Evolutionary conservation across 2,113 vertebrate genomes (phyloP), one percentile per base, ranked within the genome.

Genomic region (Cairina moschata): DNA sequence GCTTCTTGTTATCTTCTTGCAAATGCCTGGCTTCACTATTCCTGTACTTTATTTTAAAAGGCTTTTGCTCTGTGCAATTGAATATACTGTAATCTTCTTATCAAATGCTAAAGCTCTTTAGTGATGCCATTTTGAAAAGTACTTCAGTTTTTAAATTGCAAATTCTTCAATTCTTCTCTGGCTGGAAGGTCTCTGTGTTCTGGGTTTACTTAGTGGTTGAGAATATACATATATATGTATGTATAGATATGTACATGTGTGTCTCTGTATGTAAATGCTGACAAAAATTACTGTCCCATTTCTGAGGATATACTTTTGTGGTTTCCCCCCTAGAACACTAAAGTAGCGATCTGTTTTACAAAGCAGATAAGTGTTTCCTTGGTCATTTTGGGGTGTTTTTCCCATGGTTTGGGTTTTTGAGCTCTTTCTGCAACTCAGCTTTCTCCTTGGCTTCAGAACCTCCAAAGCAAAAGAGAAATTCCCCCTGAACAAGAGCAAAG

Each of bases 61-160:
- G 88, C 78, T 95, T 96, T 95, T 94, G 50, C 95, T 92, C 44
- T 69, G 65, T 93, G 86, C 95, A 96, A 12, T 83, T 97, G 86
- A 96, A 92, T 87, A 90, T 94, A 74, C 88, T 87, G 84, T 97
- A 97, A 96, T 96, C 96, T 96, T 91, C 95, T 97, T 96, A 96
- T 96, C 96, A 95, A 91, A 91, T 93, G 66, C 77, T 13, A 54
- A 88, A 96, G 91, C 93, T 95, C 96, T 96, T 95, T 96, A 96
- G 91, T 82, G 92, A 93, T 96, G 92, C 93, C 95, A 91, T 96
- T 97, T 97, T 93, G 83, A 92, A 96, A 93, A 10, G 3, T 75
- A 84, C 86, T 94, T 91, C 4, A 12, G 71, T 73, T 94, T 96
- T 96, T 96, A 95, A 96, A 94, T 96, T 94, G 83, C 91, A 95